Conservation (phyloP, 2,797 vertebrate species). For the Molossus alvarezi region DNA sequence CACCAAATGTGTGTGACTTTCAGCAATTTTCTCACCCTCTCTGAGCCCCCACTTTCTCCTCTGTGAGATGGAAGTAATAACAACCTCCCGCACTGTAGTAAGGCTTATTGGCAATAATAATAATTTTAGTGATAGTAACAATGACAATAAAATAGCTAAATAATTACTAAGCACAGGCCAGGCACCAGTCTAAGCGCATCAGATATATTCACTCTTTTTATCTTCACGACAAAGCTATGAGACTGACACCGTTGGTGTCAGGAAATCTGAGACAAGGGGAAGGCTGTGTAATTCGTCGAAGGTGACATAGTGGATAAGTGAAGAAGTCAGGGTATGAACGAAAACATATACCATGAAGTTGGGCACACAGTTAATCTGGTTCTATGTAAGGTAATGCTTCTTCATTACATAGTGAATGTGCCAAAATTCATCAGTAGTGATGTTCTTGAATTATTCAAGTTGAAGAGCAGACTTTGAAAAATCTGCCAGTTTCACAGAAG, state of each 20-base stretch:
- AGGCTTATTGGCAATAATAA: background rate
- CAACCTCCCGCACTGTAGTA: background rate
- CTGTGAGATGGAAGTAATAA: background rate
- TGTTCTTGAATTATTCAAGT: background rate
- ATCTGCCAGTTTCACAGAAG: constrained; percentile 19
- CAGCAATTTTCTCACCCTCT: background rate
- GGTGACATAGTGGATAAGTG: background rate
- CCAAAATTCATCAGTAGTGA: background rate
- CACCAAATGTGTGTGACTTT: background rate
- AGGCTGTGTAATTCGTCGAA: background rate
- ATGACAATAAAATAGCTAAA: background rate
- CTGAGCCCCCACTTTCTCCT: background rate
- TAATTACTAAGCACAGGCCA: background rate
- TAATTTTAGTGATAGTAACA: background rate
- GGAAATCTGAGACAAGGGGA: background rate
- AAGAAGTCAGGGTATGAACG: background rate
- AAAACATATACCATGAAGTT: background rate
- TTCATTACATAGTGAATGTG: background rate
- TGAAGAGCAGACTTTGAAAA: constrained; percentile 33
- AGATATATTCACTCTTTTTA: constrained; percentile 22
- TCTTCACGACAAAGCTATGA: background rate
- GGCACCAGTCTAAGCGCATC: background rate
- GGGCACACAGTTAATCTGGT: background rate
- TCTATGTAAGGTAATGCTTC: background rate
- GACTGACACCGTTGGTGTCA: background rate